Evolutionary conservation across 2,113 vertebrate genomes (phyloP).

Genomic region (Tragulus kanchil): DNA sequence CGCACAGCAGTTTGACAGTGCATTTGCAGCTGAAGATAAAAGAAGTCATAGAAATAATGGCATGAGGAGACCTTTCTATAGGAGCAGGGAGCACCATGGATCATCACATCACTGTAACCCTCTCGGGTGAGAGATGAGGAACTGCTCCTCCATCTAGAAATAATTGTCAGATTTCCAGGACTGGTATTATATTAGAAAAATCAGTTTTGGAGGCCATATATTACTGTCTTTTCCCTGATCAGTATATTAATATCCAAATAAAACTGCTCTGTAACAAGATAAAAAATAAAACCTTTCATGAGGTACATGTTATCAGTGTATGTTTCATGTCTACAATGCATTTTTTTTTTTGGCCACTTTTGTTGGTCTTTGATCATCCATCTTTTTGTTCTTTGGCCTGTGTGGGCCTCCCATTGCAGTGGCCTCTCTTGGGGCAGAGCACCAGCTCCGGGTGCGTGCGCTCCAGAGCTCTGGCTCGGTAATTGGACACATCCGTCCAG

Average conservation of each 20-base stretch:
- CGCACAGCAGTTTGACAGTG: constrained; percentile 47
- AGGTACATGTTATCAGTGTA: neutral
- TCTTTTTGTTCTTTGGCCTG: no score
- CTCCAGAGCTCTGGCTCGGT: no score
- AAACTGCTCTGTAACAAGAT: constrained; percentile 13
- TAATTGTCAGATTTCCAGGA: neutral
- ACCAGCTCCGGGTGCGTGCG: no score
- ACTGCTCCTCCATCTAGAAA: constrained; percentile 71
- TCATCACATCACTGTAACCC: constrained; percentile 96
- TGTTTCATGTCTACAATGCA: neutral
- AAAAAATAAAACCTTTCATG: constrained; percentile 39
- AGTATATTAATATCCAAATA: constrained; percentile 27
- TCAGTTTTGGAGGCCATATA: neutral
- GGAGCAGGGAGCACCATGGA: neutral
- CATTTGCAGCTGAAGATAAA: constrained; percentile 55
- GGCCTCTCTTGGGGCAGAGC: no score
- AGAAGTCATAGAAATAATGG: neutral
- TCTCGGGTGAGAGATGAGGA: constrained; percentile 93
- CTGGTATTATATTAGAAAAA: neutral
- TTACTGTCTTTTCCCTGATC: neutral
- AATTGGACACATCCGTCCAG: no score
- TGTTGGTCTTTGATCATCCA: no score
- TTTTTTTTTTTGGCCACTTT: neutral
- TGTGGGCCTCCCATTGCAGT: no score
- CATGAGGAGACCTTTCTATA: neutral